Base-by-base conservation (phyloP, 2,797 vertebrate species). In the Chaenodraco wilsoni region DNA sequence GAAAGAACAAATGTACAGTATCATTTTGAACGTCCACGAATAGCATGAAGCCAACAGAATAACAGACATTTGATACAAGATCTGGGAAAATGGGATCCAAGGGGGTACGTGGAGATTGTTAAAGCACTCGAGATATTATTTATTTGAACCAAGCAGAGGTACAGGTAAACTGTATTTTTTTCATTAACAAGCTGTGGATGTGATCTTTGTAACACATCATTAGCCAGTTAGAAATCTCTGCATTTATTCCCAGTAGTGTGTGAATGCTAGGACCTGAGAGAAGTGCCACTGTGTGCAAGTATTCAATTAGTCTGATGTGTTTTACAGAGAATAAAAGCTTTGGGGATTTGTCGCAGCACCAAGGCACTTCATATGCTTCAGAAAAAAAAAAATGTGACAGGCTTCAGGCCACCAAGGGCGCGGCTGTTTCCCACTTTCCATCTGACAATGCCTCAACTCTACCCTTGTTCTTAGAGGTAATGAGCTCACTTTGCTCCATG, bases 261-360 rank as follows among this genome's bases (percentile, higher is more conserved):
- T 58, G 62, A 77, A n/a, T 51, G 57, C 49, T 15, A 44, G 37
- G 16, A 14, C 23, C 40, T 71, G 55, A 50, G 5, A 40, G 33
- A 19, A 3, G 33, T 37, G 33, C 33, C 7, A 37, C 7, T 60
- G 7, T 54, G 23, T 66, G 63, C 78, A 79, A 79, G 84, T 84
- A 69, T 80, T 85, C 68, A 37, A 84, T 84, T 21, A 48, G 67
- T 57, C 9, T 45, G 8, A 65, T 73, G 74, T 83, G 65, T 69
- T 74, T 58, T 62, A 54, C 19, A 59, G 33, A 61, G 21, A 60
- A 66, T 58, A 4, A 15, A 55, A 70, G 13, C 40, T 57, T 50
- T 69, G 16, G 16, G 37, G 45, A 59, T 52, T 50, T 65, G 21
- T 74, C 6, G 8, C 33, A 58, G 15, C 11, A 51, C 37, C 14